A percentile compares a stretch with the other conserved stretches of the same genome.
phyloP scores from a whole-genome alignment of 2,888 invertebrate genomes.

The Himalopsyche kuldschensis region DNA sequence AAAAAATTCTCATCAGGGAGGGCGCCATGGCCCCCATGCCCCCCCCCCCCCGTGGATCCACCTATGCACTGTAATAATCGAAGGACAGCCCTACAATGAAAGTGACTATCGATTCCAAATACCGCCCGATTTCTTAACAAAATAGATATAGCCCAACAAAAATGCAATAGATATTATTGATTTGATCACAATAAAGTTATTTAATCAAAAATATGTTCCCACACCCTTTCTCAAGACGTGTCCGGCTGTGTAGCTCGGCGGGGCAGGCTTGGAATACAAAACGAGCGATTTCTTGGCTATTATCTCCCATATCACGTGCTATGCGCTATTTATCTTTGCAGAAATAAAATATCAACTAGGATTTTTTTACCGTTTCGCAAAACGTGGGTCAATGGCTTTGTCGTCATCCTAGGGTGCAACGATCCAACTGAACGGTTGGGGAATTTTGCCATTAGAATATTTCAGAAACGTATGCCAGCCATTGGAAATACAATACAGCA shows the following conservation, averaged over 20 bases:
- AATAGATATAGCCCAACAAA: no score
- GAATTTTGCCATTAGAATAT: not conserved
- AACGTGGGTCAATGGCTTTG: not conserved
- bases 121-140: no score
- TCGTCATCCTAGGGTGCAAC: not conserved
- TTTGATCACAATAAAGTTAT: not conserved
- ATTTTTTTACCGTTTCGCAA: not conserved
- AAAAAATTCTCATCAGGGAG: no score
- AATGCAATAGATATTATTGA: not conserved
- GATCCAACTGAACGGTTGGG: not conserved
- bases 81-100: no score
- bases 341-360: not conserved
- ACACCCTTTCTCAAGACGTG: not conserved
- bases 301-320: not conserved
- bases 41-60: no score
- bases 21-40: no score
- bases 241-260: not conserved
- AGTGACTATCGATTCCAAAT: no score
- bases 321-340: not conserved
- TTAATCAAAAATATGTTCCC: not conserved
- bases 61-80: no score
- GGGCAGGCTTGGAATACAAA: not conserved
- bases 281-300: not conserved
- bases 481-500: no score
- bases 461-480: not conserved